Base-by-base conservation (phyloP, 2,888 invertebrate genomes). In the Latheticus oryzae region DNA sequence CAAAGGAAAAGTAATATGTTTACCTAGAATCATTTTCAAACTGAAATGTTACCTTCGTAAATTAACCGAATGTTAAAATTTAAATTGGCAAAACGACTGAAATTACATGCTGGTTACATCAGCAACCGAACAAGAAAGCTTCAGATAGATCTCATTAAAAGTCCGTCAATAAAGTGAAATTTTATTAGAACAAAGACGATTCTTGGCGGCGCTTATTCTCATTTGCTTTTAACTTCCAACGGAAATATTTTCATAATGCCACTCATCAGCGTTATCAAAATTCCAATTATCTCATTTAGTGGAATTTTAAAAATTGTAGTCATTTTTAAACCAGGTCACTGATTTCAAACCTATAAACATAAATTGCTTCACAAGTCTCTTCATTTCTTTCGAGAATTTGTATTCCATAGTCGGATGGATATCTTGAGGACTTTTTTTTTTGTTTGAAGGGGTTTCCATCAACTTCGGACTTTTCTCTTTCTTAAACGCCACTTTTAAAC, bases 371-470 rank as follows among this genome's bases (percentile, higher is more conserved):
- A 60, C 54, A 55, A 40, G 59, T 61, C 61, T 61, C 65, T 65
- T 64, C 64, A 64, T 64, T 64, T 63, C 62, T 63, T 61, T 51
- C 48, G 53, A 51, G 62, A 70, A 71, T 73, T 73, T 72, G 70
- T 73, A 74, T 74, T 72, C 73, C 58, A 66, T 63, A 61, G 63
- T 63, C 63, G 62, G 61, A 64, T 63, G 63, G 69, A 68, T 70
- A 68, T 70, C 70, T 70, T 62, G 62, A 71, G 72, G 71, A 72
- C 70, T 72, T 73, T 66, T n/a, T n/a, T n/a, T n/a, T 73, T 69
- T 72, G 67, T 72, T 70, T 67, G 65, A 66, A 66, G 71, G 68
- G 68, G 69, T 71, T 71, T 68, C 68, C 68, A 70, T 72, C 70
- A 68, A 70, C 68, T 68, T 68, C 55, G 63, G 66, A 66, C 64